These are phyloP conservation scores for Epinotia ramella DNA, from an alignment of 2,888 invertebrate species.

Conservation along the genomic window DNA sequence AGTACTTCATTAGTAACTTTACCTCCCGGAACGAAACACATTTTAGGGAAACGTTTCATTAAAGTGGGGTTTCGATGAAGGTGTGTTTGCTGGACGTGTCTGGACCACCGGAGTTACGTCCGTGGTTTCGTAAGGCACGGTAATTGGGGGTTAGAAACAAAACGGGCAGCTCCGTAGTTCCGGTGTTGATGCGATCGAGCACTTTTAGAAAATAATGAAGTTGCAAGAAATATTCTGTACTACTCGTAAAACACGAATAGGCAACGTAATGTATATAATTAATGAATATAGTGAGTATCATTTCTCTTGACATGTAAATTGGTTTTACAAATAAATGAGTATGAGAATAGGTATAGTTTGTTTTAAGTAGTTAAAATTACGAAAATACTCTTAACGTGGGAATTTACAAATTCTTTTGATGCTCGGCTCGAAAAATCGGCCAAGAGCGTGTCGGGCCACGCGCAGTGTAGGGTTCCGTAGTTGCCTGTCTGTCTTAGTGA, in stretches of 20 bases:
- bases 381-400: too few relatives aligned
- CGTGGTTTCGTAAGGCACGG: conserved; percentile 46
- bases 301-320: too few relatives aligned
- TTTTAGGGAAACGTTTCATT: conserved; percentile 22
- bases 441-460: too few relatives aligned
- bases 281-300: too few relatives aligned
- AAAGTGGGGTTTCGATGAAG: conserved; percentile 20
- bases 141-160: conserved; percentile 69
- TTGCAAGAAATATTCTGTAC: background rate
- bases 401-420: too few relatives aligned
- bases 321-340: too few relatives aligned
- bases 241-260: background rate
- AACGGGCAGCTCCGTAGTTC: conserved; percentile 66
- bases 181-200: conserved; percentile 59
- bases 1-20: background rate
- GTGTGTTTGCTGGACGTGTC: conserved; percentile 40
- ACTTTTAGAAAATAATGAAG: conserved; percentile 44
- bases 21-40: background rate
- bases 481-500: too few relatives aligned
- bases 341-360: background rate
- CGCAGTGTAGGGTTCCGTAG: too few relatives aligned
- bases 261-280: background rate
- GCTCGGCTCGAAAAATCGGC: too few relatives aligned
- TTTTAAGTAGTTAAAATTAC: too few relatives aligned
- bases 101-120: conserved; percentile 62